These are phyloP conservation scores for Chloroceryle aenea DNA, from an alignment of 2,113 vertebrate genomes.

Conservation along the genomic window DNA sequence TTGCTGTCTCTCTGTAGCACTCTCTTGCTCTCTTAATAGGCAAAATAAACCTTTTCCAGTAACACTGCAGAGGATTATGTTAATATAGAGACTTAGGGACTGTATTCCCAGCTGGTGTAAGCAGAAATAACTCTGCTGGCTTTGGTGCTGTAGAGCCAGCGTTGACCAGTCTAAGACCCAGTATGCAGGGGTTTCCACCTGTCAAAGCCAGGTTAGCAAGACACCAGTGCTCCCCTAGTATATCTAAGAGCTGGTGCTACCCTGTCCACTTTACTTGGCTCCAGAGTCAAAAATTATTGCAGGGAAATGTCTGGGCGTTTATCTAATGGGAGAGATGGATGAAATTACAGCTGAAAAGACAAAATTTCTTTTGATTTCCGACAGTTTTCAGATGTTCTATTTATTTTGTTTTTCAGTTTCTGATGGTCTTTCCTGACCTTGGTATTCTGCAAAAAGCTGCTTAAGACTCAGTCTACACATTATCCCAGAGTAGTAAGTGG, in stretches of 20 bases:
- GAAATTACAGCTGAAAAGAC: neutral
- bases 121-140: neutral
- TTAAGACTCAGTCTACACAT: neutral
- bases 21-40: neutral
- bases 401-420: neutral
- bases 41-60: neutral
- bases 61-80: neutral
- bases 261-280: no score
- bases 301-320: fast-evolving
- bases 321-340: neutral
- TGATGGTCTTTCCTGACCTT: neutral
- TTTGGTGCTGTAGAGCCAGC: neutral
- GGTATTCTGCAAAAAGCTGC: neutral
- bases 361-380: neutral
- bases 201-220: neutral
- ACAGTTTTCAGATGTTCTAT: neutral
- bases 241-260: neutral
- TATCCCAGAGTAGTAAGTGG: neutral
- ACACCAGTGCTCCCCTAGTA: fast-evolving
- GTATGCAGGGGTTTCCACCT: neutral
- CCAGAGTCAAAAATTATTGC: neutral
- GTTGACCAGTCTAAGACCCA: neutral
- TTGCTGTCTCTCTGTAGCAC: neutral
- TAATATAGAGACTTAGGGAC: neutral
- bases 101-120: neutral